phyloP scores from a whole-genome alignment of 2,888 invertebrate species.

The Dichetophora obliterata region DNA sequence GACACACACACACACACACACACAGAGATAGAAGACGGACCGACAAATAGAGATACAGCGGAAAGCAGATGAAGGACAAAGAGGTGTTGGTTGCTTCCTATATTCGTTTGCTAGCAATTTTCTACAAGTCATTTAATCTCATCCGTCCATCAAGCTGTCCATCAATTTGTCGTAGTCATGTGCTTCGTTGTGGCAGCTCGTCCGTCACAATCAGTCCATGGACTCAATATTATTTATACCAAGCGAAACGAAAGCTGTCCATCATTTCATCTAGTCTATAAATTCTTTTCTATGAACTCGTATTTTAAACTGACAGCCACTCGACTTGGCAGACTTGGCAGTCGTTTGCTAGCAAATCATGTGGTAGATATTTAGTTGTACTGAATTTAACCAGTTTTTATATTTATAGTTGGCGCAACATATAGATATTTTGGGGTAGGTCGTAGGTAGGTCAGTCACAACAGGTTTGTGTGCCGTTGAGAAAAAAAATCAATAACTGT shows the following conservation, averaged over 20 bases:
- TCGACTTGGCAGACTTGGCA: constrained; percentile 48
- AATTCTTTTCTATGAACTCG: constrained; percentile 55
- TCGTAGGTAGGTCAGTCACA: not conserved
- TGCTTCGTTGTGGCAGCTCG: constrained; percentile 26
- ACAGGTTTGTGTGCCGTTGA: not conserved
- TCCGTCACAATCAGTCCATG: constrained; percentile 40
- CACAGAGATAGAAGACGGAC: not conserved
- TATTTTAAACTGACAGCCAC: constrained; percentile 68
- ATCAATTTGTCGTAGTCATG: constrained; percentile 66
- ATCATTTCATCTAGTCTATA: constrained; percentile 68
- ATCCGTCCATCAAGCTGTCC: constrained; percentile 70
- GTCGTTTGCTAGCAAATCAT: constrained; percentile 23
- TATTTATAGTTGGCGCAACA: not conserved
- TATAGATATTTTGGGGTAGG: not conserved
- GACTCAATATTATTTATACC: constrained; percentile 39
- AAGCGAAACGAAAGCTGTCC: constrained; percentile 63
- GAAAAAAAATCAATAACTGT: too few relatives aligned
- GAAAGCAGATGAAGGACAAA: not conserved
- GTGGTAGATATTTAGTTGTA: not conserved
- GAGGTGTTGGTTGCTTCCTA: not conserved
- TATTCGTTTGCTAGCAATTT: not conserved
- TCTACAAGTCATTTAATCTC: constrained; percentile 67
- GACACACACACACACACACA: constrained; percentile 24
- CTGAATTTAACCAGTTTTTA: not conserved
- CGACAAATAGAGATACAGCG: not conserved